These are phyloP conservation scores for Cisticola juncidis DNA, from an alignment of 2,113 vertebrate species.

Conservation along the genomic window DNA sequence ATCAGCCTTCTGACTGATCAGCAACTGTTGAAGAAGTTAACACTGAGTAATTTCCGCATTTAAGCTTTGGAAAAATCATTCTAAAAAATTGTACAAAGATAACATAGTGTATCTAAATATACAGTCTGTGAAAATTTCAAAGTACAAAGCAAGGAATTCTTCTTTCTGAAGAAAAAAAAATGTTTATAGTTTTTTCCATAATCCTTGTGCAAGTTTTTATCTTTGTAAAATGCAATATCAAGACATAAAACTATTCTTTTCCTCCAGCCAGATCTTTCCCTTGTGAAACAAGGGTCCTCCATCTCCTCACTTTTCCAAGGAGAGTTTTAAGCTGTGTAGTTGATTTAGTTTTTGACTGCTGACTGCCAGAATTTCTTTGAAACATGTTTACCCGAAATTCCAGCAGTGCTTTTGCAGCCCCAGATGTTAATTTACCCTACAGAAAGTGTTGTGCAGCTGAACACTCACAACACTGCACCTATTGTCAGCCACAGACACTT, in stretches of 20 bases:
- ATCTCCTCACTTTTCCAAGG: not conserved
- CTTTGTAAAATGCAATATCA: not conserved
- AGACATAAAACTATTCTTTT: not conserved
- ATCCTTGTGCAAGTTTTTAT: not conserved
- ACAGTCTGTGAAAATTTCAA: not conserved
- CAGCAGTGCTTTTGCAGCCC: not conserved
- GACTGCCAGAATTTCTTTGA: not conserved
- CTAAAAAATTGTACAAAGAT: not conserved
- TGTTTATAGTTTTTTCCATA: rapidly evolving
- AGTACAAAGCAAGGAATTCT: not conserved
- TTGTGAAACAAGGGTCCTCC: not conserved
- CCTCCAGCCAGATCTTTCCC: not conserved
- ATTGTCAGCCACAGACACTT: not conserved
- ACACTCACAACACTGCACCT: not conserved
- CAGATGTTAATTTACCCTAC: not conserved
- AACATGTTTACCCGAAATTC: not conserved
- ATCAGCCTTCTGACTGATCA: not conserved
- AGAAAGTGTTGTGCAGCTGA: not conserved
- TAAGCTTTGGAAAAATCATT: not conserved
- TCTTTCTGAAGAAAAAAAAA: not conserved
- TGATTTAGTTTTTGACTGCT: not conserved
- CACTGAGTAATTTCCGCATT: not conserved
- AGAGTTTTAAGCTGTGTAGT: not conserved
- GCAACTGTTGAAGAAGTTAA: not conserved
- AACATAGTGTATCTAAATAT: not conserved